Evolutionary conservation across 1,140 invertebrate genomes (phyloP), one percentile per base, ranked within the genome.

Genomic region (Arctopsyche grandis): DNA sequence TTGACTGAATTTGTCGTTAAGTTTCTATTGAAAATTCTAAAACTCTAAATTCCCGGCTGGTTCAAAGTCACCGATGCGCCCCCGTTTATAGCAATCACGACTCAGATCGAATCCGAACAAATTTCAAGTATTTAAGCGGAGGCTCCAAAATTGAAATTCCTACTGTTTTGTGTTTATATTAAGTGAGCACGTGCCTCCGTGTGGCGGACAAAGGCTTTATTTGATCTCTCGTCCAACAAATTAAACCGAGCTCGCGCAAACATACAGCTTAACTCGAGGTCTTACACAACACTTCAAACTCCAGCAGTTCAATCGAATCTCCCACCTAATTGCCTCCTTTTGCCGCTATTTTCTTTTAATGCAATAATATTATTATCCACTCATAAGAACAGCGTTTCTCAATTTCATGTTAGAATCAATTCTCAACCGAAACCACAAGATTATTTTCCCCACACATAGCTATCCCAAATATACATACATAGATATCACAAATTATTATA

Each of bases 171-270:
- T 60, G 56, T 60, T 60, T 60, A 60, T 60, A 60, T 60, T 60
- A 60, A 60, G 56, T 60, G 56, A 60, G 16, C 56, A 21, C 56
- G 56, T 60, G 56, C 56, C 56, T 60, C 21, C 56, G 56, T 38
- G 56, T 60, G 9, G 24, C 24, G 66, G 77, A 46, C 77, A 71
- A 78, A 78, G 77, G 77, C 69, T 78, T 48, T 78, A 78, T 78
- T 78, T 78, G 77, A 78, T 78, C 44, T 73, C 46, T 69, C 58
- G 58, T 78, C 71, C 29, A 78, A 52, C 69, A 78, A 78, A 78
- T 78, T 71, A 78, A 69, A 69, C 38, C 22, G 48, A 69, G 58
- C 52, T 21, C 63, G 48, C 16, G 21, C 26, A 70, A 43, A 70
- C 26, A 70, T 16, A 38, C 3, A 38, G 48, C 48, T 52, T 52